Evolutionary conservation across 1,140 invertebrate genomes (phyloP).

Genomic region (Paralvinella palmiformis): DNA sequence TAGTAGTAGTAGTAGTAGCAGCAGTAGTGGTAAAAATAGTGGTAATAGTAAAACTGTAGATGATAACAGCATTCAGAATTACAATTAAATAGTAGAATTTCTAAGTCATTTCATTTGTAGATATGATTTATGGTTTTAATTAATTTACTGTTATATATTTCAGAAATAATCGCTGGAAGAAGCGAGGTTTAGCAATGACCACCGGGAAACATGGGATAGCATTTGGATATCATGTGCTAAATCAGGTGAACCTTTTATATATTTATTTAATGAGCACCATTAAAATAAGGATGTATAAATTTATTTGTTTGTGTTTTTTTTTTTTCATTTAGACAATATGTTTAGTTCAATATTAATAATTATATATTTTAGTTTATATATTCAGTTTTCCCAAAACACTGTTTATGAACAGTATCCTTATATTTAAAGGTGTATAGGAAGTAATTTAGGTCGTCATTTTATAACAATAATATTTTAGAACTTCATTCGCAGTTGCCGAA

Average conservation of each 20-base stretch:
- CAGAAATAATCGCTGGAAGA: conserved; percentile 75
- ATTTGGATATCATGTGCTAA: conserved; percentile 72
- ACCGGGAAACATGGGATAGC: conserved; percentile 87
- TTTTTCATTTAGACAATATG: not conserved
- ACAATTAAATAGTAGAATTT: no score
- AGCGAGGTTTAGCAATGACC: conserved; percentile 78
- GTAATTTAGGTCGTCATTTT: no score
- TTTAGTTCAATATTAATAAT: no score
- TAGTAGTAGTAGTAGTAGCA: no score
- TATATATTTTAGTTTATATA: no score
- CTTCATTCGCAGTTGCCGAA: no score
- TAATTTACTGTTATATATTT: conserved; percentile 38
- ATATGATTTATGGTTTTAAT: not conserved
- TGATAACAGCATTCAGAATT: no score
- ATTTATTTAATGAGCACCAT: not conserved
- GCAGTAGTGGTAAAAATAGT: no score
- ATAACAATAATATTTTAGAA: not conserved
- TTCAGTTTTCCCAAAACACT: no score
- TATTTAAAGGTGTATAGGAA: no score
- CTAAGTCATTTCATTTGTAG: not conserved
- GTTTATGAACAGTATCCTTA: no score
- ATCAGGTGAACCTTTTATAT: conserved; percentile 66
- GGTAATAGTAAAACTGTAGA: no score
- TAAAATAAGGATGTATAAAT: not conserved
- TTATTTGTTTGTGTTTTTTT: not conserved